Percentiles rank a stretch among this genome's conserved stretches.
phyloP scores from a whole-genome alignment of 2,113 vertebrate species.

The Heteronetta atricapilla region DNA sequence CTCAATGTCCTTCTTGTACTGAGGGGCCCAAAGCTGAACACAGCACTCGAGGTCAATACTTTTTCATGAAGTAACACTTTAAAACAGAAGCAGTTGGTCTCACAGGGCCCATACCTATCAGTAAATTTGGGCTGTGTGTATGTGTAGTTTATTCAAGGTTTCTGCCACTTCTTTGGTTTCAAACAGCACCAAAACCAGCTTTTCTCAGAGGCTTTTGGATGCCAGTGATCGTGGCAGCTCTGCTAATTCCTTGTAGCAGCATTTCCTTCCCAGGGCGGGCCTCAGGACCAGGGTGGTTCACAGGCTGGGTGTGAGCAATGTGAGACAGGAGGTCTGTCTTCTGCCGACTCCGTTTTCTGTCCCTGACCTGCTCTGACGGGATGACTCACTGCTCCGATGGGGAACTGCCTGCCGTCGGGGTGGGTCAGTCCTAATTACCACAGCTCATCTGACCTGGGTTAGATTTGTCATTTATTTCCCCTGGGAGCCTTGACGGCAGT shows the following conservation, averaged over 20 bases:
- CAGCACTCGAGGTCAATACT: no score
- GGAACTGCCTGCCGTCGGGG: neutral
- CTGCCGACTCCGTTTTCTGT: neutral
- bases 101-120: neutral
- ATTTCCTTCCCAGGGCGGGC: neutral
- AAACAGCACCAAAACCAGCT: neutral
- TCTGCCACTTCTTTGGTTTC: neutral
- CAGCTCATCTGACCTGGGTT: neutral
- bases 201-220: neutral
- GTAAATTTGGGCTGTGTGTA: neutral
- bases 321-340: neutral
- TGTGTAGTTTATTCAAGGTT: neutral
- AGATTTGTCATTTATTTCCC: neutral
- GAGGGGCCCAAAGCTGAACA: no score
- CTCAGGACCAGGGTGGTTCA: neutral
- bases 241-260: neutral
- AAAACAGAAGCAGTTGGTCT: no score
- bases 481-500: accelerated
- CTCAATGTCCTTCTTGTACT: no score
- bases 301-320: neutral
- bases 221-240: neutral
- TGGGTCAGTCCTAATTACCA: neutral
- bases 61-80: no score
- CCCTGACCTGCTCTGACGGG: neutral
- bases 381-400: neutral